phyloP scores from a whole-genome alignment of 2,888 invertebrate species.

The Xylocampa areola region DNA sequence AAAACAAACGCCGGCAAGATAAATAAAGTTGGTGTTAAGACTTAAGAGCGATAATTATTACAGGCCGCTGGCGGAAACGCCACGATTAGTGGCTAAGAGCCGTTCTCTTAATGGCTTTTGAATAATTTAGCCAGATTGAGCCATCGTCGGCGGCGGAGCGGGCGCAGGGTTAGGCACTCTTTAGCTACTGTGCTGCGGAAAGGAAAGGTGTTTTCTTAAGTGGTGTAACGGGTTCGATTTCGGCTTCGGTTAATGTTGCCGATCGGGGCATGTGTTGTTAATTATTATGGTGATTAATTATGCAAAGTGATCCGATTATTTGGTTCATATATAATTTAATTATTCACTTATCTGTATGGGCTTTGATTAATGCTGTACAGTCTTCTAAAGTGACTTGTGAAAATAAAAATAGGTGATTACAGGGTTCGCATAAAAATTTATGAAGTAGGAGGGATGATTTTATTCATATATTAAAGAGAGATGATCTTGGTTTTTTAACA shows the following conservation, averaged over 20 bases:
- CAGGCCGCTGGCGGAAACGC: conserved; percentile 78
- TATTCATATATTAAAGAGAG: too few relatives aligned
- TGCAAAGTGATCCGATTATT: conserved; percentile 17
- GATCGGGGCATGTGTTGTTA: conserved; percentile 29
- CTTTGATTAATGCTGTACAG: too few relatives aligned
- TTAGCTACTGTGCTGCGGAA: conserved; percentile 49
- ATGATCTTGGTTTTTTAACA: too few relatives aligned
- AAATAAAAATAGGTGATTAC: too few relatives aligned
- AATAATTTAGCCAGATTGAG: conserved; percentile 75
- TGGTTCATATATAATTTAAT: conserved; percentile 28
- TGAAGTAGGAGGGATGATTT: too few relatives aligned
- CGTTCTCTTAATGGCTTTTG: conserved; percentile 76
- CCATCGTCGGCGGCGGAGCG: conserved; percentile 49
- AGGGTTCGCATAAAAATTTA: too few relatives aligned
- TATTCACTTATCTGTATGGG: too few relatives aligned
- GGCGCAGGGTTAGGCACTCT: conserved; percentile 36
- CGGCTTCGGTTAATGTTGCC: conserved; percentile 15
- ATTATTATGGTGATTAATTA: conserved; percentile 29
- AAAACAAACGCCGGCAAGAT: conserved; percentile 64
- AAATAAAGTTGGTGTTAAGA: conserved; percentile 57
- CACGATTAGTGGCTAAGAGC: conserved; percentile 81
- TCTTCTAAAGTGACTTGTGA: too few relatives aligned
- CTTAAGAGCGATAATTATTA: conserved; percentile 59
- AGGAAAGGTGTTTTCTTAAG: conserved; percentile 45
- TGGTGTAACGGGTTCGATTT: conserved; percentile 47